phyloP scores from a whole-genome alignment of 2,797 vertebrate species.

The Anableps anableps region DNA sequence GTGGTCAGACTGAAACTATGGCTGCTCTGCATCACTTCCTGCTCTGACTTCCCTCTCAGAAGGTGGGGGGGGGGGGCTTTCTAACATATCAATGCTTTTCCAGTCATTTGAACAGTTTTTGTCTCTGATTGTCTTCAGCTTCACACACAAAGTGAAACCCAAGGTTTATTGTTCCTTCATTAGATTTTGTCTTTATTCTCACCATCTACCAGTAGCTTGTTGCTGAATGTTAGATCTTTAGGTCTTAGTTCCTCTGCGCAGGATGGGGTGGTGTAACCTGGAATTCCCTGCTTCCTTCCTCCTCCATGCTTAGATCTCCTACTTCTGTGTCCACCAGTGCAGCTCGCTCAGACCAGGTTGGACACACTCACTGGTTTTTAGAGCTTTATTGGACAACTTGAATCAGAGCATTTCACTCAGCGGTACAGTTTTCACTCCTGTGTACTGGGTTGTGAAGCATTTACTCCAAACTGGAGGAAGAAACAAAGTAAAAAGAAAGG shows the following conservation, averaged over 20 bases:
- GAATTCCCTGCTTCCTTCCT: background rate
- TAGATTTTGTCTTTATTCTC: background rate
- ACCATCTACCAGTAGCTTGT: background rate
- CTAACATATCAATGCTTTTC: background rate
- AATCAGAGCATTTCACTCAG: background rate
- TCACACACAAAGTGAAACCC: background rate
- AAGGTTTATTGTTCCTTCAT: background rate
- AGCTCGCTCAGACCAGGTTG: too few species aligned
- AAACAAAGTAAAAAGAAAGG: background rate
- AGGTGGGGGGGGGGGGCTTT: background rate
- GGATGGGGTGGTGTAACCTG: background rate
- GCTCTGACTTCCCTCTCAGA: background rate
- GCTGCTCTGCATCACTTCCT: background rate
- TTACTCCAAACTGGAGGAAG: constrained; percentile 6
- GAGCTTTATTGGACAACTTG: background rate
- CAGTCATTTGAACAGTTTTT: background rate
- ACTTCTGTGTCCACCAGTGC: background rate
- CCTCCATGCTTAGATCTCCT: background rate
- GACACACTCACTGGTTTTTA: background rate
- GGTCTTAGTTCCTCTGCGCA: too few species aligned
- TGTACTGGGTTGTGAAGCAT: background rate
- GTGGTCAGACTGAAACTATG: background rate
- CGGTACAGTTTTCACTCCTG: background rate
- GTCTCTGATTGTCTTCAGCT: background rate
- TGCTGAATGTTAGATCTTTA: too few species aligned